Evolutionary conservation across 2,888 invertebrate genomes (phyloP).

Genomic region (Fragum fragum): DNA sequence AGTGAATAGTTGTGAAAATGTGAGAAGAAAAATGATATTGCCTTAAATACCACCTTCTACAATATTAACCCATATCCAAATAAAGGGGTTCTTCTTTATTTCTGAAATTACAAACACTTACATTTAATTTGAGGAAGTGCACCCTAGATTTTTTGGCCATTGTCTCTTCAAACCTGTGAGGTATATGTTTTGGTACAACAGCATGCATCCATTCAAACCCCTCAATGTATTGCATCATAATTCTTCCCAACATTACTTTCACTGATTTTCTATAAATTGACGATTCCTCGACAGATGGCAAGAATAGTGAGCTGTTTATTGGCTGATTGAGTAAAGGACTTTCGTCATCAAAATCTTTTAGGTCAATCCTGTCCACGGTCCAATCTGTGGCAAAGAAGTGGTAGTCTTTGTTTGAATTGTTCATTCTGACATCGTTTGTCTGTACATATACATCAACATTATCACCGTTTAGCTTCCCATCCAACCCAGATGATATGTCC

Average conservation of each 20-base stretch:
- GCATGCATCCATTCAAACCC: not conserved
- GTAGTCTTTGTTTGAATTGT: not conserved
- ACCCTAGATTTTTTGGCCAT: not conserved
- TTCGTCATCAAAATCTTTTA: not conserved
- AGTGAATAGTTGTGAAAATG: too few relatives aligned
- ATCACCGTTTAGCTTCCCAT: slow-evolving; percentile 8
- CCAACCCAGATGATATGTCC: not conserved
- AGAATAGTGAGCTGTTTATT: not conserved
- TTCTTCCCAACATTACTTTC: not conserved
- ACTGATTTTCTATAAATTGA: not conserved
- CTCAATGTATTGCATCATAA: not conserved
- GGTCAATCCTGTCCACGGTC: not conserved
- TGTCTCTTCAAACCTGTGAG: not conserved
- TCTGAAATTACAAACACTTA: too few relatives aligned
- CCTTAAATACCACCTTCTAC: too few relatives aligned
- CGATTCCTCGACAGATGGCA: not conserved
- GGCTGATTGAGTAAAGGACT: not conserved
- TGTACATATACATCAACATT: not conserved
- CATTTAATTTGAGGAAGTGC: too few relatives aligned
- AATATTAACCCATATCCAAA: too few relatives aligned
- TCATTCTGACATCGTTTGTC: slow-evolving; percentile 13
- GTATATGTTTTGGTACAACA: not conserved
- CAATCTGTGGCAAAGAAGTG: slow-evolving; percentile 2
- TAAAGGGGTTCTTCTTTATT: too few relatives aligned
- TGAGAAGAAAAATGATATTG: too few relatives aligned